phyloP scores from a whole-genome alignment of 1,140 invertebrate species.

The Drosophila asahinai region DNA sequence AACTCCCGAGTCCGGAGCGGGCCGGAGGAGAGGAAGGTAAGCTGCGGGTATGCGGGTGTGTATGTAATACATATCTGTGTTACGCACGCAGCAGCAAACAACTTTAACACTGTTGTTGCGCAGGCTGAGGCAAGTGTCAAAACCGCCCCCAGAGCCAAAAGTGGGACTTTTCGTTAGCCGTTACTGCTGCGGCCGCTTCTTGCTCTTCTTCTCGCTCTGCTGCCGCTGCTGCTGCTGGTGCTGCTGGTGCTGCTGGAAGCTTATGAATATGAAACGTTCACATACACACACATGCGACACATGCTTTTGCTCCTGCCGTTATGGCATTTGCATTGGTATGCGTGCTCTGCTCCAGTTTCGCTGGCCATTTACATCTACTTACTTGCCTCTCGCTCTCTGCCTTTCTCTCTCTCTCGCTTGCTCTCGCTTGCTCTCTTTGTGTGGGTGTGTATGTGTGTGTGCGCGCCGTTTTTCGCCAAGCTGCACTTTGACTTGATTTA shows the following conservation, averaged over 20 bases:
- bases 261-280: constrained; percentile 76
- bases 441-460: constrained; percentile 28
- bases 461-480: constrained; percentile 63
- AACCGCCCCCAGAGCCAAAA: constrained; percentile 79
- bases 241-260: constrained; percentile 34
- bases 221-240: constrained; percentile 32
- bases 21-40: constrained; percentile 24
- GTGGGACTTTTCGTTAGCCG: constrained; percentile 70
- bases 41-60: constrained; percentile 25
- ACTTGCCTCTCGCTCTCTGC: constrained; percentile 46
- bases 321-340: constrained; percentile 20
- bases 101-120: constrained; percentile 75
- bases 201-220: constrained; percentile 12
- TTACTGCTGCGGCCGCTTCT: constrained; percentile 22
- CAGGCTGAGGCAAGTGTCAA: constrained; percentile 70
- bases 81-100: constrained; percentile 79
- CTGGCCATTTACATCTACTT: constrained; percentile 63
- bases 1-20: constrained; percentile 13
- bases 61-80: constrained; percentile 47
- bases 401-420: constrained; percentile 25
- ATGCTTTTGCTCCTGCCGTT: constrained; percentile 32
- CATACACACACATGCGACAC: constrained; percentile 41
- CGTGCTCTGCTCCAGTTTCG: constrained; percentile 66
- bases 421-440: constrained; percentile 16
- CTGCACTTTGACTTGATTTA: constrained; percentile 54